A percentile compares a stretch with the other conserved stretches of the same genome.
phyloP scores from a whole-genome alignment of 2,797 vertebrate genomes.

The Cichlasoma orientale region DNA sequence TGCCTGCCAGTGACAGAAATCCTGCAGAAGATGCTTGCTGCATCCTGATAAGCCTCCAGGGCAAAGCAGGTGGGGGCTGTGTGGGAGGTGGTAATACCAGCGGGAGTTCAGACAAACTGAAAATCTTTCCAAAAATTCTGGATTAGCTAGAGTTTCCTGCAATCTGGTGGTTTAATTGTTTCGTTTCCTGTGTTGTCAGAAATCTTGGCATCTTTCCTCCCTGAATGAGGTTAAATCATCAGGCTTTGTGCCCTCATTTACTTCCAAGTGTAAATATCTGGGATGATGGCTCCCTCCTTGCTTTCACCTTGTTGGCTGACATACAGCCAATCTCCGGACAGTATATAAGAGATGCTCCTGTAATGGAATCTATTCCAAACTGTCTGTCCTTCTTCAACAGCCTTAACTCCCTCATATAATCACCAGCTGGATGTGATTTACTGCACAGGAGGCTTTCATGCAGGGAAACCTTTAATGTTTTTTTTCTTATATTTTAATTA shows the following conservation, averaged over 20 bases:
- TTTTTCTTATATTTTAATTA: conserved; percentile 38
- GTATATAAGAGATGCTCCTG: conserved; percentile 11
- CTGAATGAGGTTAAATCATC: conserved; percentile 37
- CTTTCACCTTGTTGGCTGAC: conserved; percentile 57
- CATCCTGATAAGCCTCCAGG: conserved; percentile 65
- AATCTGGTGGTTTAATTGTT: conserved; percentile 7
- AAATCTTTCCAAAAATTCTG: conserved; percentile 30
- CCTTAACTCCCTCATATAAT: conserved; percentile 36
- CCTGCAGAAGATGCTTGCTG: conserved; percentile 46
- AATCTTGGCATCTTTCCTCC: conserved; percentile 9
- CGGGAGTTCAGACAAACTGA: conserved; percentile 29
- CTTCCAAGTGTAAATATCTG: conserved; percentile 34
- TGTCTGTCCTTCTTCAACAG: conserved; percentile 30
- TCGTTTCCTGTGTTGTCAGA: not conserved
- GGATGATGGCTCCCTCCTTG: conserved; percentile 45
- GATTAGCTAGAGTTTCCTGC: conserved; percentile 25
- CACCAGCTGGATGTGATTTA: conserved; percentile 31
- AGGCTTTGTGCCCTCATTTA: conserved; percentile 12
- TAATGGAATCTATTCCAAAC: conserved; percentile 35
- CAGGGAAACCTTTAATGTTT: conserved; percentile 16
- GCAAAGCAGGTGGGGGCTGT: conserved; percentile 25
- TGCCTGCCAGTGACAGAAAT: conserved; percentile 47
- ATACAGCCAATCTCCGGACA: conserved; percentile 39
- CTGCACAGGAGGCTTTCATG: not conserved
- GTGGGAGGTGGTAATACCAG: conserved; percentile 23